These are phyloP conservation scores for Reticulitermes lucifugus DNA, from an alignment of 2,888 invertebrate genomes.

Conservation along the genomic window DNA sequence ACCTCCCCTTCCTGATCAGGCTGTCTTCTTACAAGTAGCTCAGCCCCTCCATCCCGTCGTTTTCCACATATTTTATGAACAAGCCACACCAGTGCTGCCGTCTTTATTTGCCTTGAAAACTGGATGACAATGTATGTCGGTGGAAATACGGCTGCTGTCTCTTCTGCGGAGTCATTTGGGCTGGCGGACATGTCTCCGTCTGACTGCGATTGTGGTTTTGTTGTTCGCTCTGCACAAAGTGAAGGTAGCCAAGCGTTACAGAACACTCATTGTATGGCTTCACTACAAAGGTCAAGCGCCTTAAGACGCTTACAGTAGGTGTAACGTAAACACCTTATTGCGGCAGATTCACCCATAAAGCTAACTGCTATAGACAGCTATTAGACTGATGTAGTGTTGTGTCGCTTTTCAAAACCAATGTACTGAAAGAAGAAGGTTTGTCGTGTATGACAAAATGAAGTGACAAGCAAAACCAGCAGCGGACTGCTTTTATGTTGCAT, in stretches of 20 bases:
- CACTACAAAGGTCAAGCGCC: not conserved
- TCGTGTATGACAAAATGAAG: no score
- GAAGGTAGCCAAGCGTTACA: not conserved
- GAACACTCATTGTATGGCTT: not conserved
- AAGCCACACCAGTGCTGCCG: constrained; percentile 67
- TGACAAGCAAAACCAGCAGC: no score
- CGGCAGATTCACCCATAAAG: no score
- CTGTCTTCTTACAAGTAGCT: constrained; percentile 67
- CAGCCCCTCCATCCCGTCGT: constrained; percentile 68
- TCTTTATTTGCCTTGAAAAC: constrained; percentile 64
- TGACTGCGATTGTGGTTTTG: not conserved
- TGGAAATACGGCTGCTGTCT: constrained; percentile 58
- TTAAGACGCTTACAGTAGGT: no score
- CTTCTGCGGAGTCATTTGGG: constrained; percentile 23
- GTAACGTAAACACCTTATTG: no score
- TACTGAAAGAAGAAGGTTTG: no score
- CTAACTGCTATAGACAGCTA: no score
- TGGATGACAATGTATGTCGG: constrained; percentile 67
- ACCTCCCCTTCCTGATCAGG: constrained; percentile 60
- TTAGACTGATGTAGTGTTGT: no score
- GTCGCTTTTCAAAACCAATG: no score
- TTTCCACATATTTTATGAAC: constrained; percentile 67
- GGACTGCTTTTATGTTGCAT: no score
- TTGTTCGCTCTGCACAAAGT: not conserved
- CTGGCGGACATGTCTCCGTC: constrained; percentile 28